Evolutionary conservation across 2,797 vertebrate genomes (phyloP).

Genomic region (Staurois parvus): DNA sequence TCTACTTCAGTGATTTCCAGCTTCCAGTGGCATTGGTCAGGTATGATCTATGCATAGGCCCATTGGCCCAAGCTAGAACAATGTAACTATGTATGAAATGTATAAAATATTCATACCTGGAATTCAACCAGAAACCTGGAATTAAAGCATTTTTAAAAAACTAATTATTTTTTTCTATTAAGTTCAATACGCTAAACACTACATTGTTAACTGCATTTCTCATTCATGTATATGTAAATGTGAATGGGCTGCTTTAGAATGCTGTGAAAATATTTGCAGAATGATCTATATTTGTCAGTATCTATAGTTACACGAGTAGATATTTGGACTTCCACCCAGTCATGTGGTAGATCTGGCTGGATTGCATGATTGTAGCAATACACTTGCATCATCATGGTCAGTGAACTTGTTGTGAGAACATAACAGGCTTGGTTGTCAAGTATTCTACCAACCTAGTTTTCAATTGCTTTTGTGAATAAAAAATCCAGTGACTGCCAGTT

Average conservation of each 20-base stretch:
- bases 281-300: slow-evolving; percentile 31
- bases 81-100: too few species aligned
- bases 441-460: background rate
- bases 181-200: background rate
- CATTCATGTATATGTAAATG: background rate
- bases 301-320: slow-evolving; percentile 36
- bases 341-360: slow-evolving; percentile 35
- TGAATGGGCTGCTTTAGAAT: background rate
- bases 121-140: too few species aligned
- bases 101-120: too few species aligned
- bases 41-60: too few species aligned
- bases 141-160: too few species aligned
- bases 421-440: slow-evolving; percentile 42
- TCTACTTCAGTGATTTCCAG: too few species aligned
- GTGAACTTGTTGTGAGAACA: slow-evolving; percentile 19
- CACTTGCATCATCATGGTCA: slow-evolving; percentile 35
- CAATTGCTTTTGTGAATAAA: background rate
- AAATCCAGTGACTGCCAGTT: background rate
- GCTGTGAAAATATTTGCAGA: slow-evolving; percentile 22
- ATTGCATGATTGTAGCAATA: slow-evolving; percentile 38
- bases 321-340: slow-evolving; percentile 33
- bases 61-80: too few species aligned
- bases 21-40: too few species aligned
- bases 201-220: background rate
- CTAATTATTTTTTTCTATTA: too few species aligned